Percentiles rank a stretch among this genome's conserved stretches.
Evolutionary conservation across 2,888 invertebrate species (phyloP).

Genomic region (Asteroscopus sphinx): DNA sequence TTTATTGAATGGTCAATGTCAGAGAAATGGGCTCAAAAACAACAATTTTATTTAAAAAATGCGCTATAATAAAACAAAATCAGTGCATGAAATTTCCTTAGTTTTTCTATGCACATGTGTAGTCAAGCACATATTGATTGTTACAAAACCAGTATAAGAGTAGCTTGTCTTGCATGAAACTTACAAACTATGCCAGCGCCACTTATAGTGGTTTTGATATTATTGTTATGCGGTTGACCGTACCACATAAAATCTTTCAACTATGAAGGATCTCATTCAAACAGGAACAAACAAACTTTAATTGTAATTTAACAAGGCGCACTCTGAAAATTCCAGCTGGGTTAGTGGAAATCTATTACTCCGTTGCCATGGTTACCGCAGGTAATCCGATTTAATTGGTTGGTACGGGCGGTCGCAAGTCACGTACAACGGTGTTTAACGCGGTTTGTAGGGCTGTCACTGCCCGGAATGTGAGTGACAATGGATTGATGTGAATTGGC

Average conservation of each 20-base stretch:
- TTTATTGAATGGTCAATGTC: no score
- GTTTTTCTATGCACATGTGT: no score
- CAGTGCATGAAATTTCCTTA: no score
- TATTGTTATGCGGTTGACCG: no score
- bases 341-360: conserved; percentile 50
- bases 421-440: conserved; percentile 52
- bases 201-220: no score
- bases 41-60: no score
- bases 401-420: conserved; percentile 57
- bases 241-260: conserved; percentile 1
- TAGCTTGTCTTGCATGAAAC: no score
- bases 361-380: conserved; percentile 45
- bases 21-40: no score
- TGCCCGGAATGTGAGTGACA: background rate
- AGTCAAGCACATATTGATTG: no score
- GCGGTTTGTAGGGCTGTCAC: conserved; percentile 30
- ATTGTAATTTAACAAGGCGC: conserved; percentile 40
- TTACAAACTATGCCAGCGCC: no score
- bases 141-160: no score
- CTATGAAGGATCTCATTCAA: conserved; percentile 21
- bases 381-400: conserved; percentile 61
- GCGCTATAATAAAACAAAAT: no score
- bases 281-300: conserved; percentile 38
- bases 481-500: background rate
- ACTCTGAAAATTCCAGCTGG: conserved; percentile 38